A percentile compares a stretch with the other conserved stretches of the same genome.
Conservation (phyloP, 2,113 vertebrate genomes). For the Dasyprocta punctata region DNA sequence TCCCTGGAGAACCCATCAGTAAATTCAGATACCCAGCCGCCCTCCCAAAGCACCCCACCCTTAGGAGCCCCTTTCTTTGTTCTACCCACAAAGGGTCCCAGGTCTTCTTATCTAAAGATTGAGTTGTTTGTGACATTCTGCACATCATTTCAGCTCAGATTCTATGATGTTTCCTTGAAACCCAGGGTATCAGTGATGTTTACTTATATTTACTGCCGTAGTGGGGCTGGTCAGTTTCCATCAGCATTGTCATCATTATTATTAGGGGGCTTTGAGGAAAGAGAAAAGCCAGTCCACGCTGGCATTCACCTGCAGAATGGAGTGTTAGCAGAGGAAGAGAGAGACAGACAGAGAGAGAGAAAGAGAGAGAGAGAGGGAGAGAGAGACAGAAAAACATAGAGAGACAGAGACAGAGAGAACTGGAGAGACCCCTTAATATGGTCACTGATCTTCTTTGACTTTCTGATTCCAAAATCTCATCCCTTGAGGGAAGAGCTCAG, state of each 20-base stretch:
- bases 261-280: slow-evolving; percentile 26
- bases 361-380: neutral
- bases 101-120: slow-evolving; percentile 41
- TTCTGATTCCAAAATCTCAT: slow-evolving; percentile 51
- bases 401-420: neutral
- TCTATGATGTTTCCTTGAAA: slow-evolving; percentile 48
- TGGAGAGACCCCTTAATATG: slow-evolving; percentile 20
- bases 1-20: neutral
- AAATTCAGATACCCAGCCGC: neutral
- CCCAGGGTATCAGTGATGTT: neutral
- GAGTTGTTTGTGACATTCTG: slow-evolving; percentile 72
- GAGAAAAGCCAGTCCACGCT: neutral
- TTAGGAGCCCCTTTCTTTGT: slow-evolving; percentile 40
- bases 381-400: neutral
- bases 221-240: slow-evolving; percentile 48
- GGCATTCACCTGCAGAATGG: slow-evolving; percentile 34
- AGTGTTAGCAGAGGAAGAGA: neutral
- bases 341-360: no score
- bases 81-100: slow-evolving; percentile 63
- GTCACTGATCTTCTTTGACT: neutral
- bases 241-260: slow-evolving; percentile 66
- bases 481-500: slow-evolving; percentile 63
- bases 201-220: slow-evolving; percentile 58
- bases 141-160: slow-evolving; percentile 70
- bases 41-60: neutral